Conservation (phyloP, 2,888 invertebrate genomes). For the Cephus spinipes region DNA sequence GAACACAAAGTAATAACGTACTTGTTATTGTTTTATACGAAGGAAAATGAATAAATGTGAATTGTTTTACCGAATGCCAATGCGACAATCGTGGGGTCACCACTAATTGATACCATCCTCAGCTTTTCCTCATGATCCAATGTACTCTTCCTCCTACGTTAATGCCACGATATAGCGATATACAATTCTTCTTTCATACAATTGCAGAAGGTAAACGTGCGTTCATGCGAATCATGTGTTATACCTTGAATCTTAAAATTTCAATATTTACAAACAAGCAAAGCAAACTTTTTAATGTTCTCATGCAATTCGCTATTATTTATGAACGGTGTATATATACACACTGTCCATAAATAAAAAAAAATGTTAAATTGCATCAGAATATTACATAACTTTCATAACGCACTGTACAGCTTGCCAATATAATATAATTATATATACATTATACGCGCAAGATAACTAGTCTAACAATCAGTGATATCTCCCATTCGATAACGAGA, state of each 20-base stretch:
- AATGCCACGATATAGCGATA: slow-evolving; percentile 7
- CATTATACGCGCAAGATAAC: not conserved
- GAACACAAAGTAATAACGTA: not conserved
- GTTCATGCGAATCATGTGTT: not conserved
- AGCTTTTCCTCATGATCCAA: slow-evolving; percentile 27
- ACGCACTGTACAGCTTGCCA: not conserved
- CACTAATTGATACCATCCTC: slow-evolving; percentile 12
- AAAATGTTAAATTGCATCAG: not conserved
- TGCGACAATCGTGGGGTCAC: slow-evolving; percentile 21
- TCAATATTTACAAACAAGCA: no score
- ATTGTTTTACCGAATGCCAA: slow-evolving; percentile 3
- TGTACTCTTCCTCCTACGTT: slow-evolving; percentile 33
- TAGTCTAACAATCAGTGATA: not conserved
- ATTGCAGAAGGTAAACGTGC: not conserved
- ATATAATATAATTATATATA: not conserved
- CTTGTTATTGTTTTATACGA: slow-evolving; percentile 10
- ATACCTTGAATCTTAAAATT: not conserved
- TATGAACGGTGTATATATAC: not conserved
- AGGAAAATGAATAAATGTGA: not conserved
- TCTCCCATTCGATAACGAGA: not conserved
- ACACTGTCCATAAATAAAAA: not conserved
- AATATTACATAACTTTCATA: not conserved
- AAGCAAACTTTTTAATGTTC: not conserved
- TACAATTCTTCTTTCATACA: not conserved
- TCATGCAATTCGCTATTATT: not conserved